Evolutionary conservation across 2,888 invertebrate species (phyloP), one percentile per base, ranked within the genome.

Genomic region (Epinotia nisella): DNA sequence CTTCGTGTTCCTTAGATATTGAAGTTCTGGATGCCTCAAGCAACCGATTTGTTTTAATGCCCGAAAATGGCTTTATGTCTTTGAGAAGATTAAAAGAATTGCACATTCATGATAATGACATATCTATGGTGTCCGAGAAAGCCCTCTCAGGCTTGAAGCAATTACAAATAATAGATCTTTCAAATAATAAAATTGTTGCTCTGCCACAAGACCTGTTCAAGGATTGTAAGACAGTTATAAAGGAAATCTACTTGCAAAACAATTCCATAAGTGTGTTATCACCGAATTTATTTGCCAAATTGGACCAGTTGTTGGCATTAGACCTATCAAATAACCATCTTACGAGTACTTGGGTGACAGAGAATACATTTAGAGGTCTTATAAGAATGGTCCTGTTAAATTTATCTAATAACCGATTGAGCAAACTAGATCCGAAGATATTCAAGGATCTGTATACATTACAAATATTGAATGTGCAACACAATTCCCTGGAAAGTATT

Each of bases 231-330:
- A 95, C 95, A 77, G 95, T 96, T 75, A 96, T 98, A 81, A 97
- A 97, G 91, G 98, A 98, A 91, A 96, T 98, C 83, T 97, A 98
- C 90, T 92, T 98, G 85, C 97, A 98, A 90, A 98, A 98, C 91
- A 98, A 98, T 94, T 97, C 98, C 24, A 96, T 98, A 81, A 96
- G 96, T 86, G 96, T 96, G 59, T 94, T 98, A 78, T 97, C 98
- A 78, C 97, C 97, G 0, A 97, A 96, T 78, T 94, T 98, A 70
- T 97, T 98, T 85, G 95, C 97, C n/a, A 97, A 97, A 87, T 94
- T 98, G 79, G 96, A 96, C 81, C 97, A 96, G 84, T 93, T 98
- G 78, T 94, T 96, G 79, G 96, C 96, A 1, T 91, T 98, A 78
- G 98, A 98, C 91, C 91, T 98, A 84, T 97, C 98, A 56, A 95